phyloP scores from a whole-genome alignment of 2,888 invertebrate species.

The Drosophila anceps region DNA sequence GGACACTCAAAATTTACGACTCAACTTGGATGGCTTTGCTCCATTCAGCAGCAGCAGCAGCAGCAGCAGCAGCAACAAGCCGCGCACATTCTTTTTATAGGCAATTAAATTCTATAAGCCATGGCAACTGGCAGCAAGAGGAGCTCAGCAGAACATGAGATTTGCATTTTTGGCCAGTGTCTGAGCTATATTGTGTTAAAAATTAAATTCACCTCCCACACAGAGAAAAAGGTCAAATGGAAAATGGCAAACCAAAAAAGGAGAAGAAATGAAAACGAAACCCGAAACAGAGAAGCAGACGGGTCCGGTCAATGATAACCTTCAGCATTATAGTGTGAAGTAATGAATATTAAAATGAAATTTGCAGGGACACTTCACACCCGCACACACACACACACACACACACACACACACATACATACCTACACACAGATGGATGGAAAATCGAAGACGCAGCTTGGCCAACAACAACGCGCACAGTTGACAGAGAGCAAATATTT shows the following conservation, averaged over 20 bases:
- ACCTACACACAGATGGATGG: slow-evolving; percentile 9
- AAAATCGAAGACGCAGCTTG: slow-evolving; percentile 37
- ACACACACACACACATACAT: slow-evolving; percentile 21
- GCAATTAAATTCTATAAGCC: slow-evolving; percentile 83
- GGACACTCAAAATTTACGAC: slow-evolving; percentile 57
- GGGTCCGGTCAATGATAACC: slow-evolving; percentile 56
- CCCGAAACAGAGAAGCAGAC: slow-evolving; percentile 21
- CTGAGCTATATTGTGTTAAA: slow-evolving; percentile 32
- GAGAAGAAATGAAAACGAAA: slow-evolving; percentile 14
- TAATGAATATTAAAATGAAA: slow-evolving; percentile 78
- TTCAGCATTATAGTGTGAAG: slow-evolving; percentile 66
- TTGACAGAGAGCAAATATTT: slow-evolving; percentile 82
- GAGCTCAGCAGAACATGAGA: slow-evolving; percentile 43
- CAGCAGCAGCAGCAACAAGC: slow-evolving; percentile 36
- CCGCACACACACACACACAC: slow-evolving; percentile 10
- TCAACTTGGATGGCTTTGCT: slow-evolving; percentile 24
- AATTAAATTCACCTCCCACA: slow-evolving; percentile 17
- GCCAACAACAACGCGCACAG: slow-evolving; percentile 40
- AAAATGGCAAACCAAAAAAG: slow-evolving; percentile 14
- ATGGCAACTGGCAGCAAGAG: slow-evolving; percentile 59
- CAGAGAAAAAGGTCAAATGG: slow-evolving; percentile 43
- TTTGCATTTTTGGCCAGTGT: slow-evolving; percentile 46
- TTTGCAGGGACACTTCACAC: slow-evolving; percentile 50
- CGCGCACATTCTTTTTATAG: slow-evolving; percentile 81
- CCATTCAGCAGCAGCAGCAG: background rate